phyloP scores from a whole-genome alignment of 1,140 invertebrate genomes.

The Micrasema minimum region DNA sequence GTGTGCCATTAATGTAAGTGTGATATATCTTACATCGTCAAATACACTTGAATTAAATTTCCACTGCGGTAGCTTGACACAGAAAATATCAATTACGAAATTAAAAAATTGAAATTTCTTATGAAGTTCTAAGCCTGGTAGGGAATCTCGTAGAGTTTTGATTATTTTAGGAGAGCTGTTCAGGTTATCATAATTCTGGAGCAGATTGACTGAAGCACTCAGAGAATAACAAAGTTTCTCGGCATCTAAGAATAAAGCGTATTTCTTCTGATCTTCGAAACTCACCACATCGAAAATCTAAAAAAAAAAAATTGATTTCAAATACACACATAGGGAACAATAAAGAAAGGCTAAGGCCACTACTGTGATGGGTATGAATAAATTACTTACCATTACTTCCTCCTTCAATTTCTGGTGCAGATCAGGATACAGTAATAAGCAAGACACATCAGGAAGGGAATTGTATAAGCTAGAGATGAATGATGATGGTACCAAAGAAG shows the following conservation, averaged over 20 bases:
- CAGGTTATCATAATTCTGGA: constrained; percentile 58
- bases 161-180: constrained; percentile 57
- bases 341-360: background rate
- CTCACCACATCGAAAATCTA: constrained; percentile 52
- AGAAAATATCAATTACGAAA: constrained; percentile 59
- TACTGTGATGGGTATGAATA: background rate
- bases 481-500: constrained; percentile 49
- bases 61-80: constrained; percentile 58
- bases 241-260: constrained; percentile 60
- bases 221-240: constrained; percentile 64
- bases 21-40: constrained; percentile 59
- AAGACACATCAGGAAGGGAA: constrained; percentile 55
- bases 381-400: constrained; percentile 55
- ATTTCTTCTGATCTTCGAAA: constrained; percentile 52
- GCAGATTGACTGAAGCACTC: constrained; percentile 62
- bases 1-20: constrained; percentile 64
- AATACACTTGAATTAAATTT: constrained; percentile 58
- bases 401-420: constrained; percentile 55
- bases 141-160: constrained; percentile 58
- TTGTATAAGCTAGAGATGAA: constrained; percentile 58
- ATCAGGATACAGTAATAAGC: constrained; percentile 57
- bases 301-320: constrained; percentile 47
- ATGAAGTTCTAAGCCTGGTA: constrained; percentile 66
- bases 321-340: background rate
- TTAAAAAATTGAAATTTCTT: constrained; percentile 61